Evolutionary conservation across 2,797 vertebrate genomes (phyloP), one percentile per base, ranked within the genome.

Genomic region (Distichodus sexfasciatus): DNA sequence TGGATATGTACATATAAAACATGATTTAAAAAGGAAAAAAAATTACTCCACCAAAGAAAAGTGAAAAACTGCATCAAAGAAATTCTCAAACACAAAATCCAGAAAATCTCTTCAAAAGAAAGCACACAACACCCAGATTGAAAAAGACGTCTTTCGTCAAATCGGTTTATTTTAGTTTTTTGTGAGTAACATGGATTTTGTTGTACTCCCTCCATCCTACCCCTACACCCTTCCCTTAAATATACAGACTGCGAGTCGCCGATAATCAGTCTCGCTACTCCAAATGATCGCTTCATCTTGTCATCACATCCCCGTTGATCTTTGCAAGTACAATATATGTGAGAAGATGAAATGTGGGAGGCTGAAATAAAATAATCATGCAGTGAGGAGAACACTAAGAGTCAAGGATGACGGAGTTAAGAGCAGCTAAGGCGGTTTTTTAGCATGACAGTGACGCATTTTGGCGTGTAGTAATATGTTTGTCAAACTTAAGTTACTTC

Each of bases 161-260:
- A 78, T 72, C 53, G n/a, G 11, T 24, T 72, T 77, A 66, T 69
- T 80, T 79, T 65, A 62, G 47, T 75, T 75, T n/a, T n/a, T 67
- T 75, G 54, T 72, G 64, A 79, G 70, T 78, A 77, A 81, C 72
- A 79, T 78, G 44, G 57, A 53, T 69, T 66, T 58, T 21, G 8
- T 21, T 9, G 19, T 29, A 46, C 64, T 31, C 28, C 5, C 11
- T 44, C 36, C 48, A 66, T 31, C 19, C 47, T 23, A 9, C 41
- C 24, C 23, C 43, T 54, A 66, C 62, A 68, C 24, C n/a, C 2
- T 15, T 46, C 36, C 26, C 40, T 66, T 14, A 57, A 66, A 71
- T 44, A 75, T 41, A 68, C 47, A 53, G 15, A 23, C 41, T 24
- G n/a, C n/a, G 55, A 61, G 44, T 44, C 36, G 50, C 40, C 19